Base-by-base conservation (phyloP, 2,888 invertebrate genomes). In the Coelopa pilipes region DNA sequence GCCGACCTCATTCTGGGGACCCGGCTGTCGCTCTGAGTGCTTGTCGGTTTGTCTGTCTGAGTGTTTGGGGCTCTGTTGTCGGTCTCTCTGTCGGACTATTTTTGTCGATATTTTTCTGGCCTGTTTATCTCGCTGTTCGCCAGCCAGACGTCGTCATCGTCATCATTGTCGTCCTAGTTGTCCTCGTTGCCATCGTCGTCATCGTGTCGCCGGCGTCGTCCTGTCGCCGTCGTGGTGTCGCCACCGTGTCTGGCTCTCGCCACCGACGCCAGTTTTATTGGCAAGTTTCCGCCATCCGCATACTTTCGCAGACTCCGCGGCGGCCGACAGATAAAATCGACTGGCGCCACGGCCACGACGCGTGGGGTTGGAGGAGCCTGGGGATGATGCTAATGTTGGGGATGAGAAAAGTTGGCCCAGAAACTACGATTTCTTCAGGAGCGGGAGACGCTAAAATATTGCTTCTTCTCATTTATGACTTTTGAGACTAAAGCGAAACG, bases 241-340 rank as follows among this genome's bases (percentile, higher is more conserved):
- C 9, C 4, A 10, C 7, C 13, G 13, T 24, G 13, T 24, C 34
- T 24, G 21, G 21, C 34, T 12, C 34, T 13, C 9, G 81, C 81
- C 79, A 80, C 84, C 82, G 84, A 84, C 84, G 84, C 85, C 85
- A 83, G 80, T 84, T 81, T 82, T 81, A 82, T 83, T 78, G 63
- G 47, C 21, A 65, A 65, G 53, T 71, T 71, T 65, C 65, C 55
- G 49, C 45, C 59, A 55, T 63, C 5, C 53, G 53, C 24, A 71
- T 71, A 65, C 55, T 72, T 72, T 76, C 78, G 60, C 78, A 85
- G 84, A 85, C 85, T 83, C 81, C 77, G 75, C 76, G 84, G 83
- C 85, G 84, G 79, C 85, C 78, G 79, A 80, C 79, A 82, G 83
- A 84, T 85, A 82, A 85, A 80, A 74, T 81, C 79, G 79, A 79